Conservation (phyloP, 2,797 vertebrate genomes). For the Cyprinella venusta region DNA sequence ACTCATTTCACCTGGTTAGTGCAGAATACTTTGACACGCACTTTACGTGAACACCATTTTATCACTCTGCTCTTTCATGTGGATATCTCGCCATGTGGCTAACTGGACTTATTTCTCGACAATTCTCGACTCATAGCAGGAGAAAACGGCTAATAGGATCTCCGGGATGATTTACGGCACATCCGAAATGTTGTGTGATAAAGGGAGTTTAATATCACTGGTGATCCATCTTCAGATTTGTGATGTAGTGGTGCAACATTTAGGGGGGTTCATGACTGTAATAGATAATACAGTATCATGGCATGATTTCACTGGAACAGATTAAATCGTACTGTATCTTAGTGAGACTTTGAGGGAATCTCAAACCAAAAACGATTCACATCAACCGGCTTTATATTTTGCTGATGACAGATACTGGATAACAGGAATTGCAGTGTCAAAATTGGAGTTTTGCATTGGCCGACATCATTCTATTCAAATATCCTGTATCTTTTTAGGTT, state of each 20-base stretch:
- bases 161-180: slow-evolving; percentile 46
- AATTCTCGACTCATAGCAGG: slow-evolving; percentile 30
- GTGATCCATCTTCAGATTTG: slow-evolving; percentile 53
- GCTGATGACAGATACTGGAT: slow-evolving; percentile 22
- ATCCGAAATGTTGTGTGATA: slow-evolving; percentile 40
- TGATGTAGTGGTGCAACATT: slow-evolving; percentile 25
- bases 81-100: slow-evolving; percentile 2
- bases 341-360: not conserved
- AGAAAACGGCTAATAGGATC: slow-evolving; percentile 50
- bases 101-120: slow-evolving; percentile 29
- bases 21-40: slow-evolving; percentile 9
- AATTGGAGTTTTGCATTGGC: not conserved
- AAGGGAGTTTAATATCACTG: slow-evolving; percentile 55
- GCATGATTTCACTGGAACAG: not conserved
- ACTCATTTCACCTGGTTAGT: slow-evolving; percentile 51
- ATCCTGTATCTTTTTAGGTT: not conserved
- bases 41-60: slow-evolving; percentile 27
- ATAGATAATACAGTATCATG: not conserved
- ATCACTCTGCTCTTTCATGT: slow-evolving; percentile 46
- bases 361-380: slow-evolving; percentile 3
- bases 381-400: slow-evolving; percentile 21
- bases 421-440: slow-evolving; percentile 10
- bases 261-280: slow-evolving; percentile 18
- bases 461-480: slow-evolving; percentile 28
- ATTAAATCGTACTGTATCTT: not conserved